These are phyloP conservation scores for Camponotus pennsylvanicus DNA, from an alignment of 1,140 invertebrate species.

Conservation along the genomic window DNA sequence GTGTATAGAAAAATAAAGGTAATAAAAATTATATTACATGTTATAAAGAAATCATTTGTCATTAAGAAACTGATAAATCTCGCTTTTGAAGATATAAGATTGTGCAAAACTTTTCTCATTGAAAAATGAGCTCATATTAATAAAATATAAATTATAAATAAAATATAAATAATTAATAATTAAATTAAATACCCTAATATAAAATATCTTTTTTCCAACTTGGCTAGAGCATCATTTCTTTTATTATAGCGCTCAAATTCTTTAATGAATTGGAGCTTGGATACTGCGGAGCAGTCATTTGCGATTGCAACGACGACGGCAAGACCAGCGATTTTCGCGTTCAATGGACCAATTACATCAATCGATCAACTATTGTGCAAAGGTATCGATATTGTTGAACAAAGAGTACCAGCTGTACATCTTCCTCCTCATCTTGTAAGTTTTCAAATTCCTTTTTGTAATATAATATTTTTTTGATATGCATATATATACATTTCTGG, in stretches of 20 bases:
- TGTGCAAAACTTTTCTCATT: not conserved
- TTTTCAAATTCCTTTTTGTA: conserved; percentile 1
- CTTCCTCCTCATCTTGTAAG: conserved; percentile 92
- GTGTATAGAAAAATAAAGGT: conserved; percentile 91
- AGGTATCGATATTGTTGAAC: conserved; percentile 92
- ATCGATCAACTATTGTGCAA: conserved; percentile 92
- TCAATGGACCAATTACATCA: conserved; percentile 90
- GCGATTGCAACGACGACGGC: conserved; percentile 89
- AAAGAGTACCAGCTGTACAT: conserved; percentile 91
- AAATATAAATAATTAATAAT: not conserved
- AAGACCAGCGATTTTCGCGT: conserved; percentile 89
- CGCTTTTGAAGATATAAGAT: not conserved
- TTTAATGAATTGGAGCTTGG: conserved; percentile 91
- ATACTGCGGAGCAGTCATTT: conserved; percentile 90
- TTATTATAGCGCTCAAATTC: conserved; percentile 88
- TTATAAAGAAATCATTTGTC: not conserved
- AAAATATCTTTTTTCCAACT: not conserved
- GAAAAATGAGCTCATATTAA: not conserved
- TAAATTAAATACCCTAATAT: not conserved
- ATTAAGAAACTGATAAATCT: not conserved
- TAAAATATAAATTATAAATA: conserved; percentile 1
- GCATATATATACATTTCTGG: not conserved
- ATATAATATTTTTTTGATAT: not conserved
- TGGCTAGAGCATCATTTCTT: not conserved
- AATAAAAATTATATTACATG: conserved; percentile 44